These are phyloP conservation scores for Formicarius rufipectus DNA, from an alignment of 2,113 vertebrate genomes.

Conservation along the genomic window DNA sequence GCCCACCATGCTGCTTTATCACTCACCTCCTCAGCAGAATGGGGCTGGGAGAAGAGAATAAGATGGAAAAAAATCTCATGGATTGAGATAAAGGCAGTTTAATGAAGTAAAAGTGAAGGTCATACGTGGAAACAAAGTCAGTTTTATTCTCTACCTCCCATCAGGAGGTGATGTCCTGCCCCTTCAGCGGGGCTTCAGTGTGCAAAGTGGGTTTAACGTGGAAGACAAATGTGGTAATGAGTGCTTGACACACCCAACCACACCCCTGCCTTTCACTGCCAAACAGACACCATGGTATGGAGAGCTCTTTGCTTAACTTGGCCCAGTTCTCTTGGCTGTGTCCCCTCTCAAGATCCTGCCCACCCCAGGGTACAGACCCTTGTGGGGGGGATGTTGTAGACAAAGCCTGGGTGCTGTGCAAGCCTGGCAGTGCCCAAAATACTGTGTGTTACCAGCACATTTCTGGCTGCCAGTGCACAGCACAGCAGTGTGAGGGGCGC, in stretches of 20 bases:
- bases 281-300: background rate
- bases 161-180: fast-evolving
- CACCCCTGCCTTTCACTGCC: background rate
- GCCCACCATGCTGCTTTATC: background rate
- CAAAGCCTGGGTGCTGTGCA: background rate
- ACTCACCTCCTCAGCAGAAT: background rate
- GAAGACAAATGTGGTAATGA: background rate
- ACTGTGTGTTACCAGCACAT: background rate
- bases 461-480: background rate
- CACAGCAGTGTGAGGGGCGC: background rate
- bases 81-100: background rate
- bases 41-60: no score
- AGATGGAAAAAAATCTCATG: background rate
- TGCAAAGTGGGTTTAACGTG: background rate
- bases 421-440: background rate
- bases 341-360: background rate
- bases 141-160: background rate
- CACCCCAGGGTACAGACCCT: background rate
- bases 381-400: background rate
- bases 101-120: background rate
- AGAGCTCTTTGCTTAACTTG: background rate
- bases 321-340: background rate
- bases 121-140: background rate
- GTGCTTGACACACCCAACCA: background rate
- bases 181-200: background rate